These are phyloP conservation scores for Etheostoma nigrum DNA, from an alignment of 2,797 vertebrate genomes.

Conservation along the genomic window DNA sequence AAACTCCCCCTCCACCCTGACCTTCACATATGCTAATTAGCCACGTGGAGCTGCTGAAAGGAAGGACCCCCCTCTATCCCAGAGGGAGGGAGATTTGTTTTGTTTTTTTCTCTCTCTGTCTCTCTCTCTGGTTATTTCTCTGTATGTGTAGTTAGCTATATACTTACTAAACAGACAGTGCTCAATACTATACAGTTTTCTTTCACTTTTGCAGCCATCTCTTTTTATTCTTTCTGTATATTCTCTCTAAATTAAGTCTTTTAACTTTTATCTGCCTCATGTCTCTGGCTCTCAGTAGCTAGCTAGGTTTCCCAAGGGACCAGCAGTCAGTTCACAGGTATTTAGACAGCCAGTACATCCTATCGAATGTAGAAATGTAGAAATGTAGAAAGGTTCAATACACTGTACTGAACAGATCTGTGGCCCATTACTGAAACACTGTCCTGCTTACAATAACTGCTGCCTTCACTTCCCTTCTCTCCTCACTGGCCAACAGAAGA, in stretches of 20 bases:
- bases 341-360: constrained; percentile 70
- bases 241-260: constrained; percentile 35
- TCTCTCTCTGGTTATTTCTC: constrained; percentile 13
- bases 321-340: constrained; percentile 70
- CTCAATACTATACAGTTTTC: constrained; percentile 13
- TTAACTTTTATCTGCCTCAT: constrained; percentile 57
- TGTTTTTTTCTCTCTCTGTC: constrained; percentile 8
- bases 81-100: constrained; percentile 29
- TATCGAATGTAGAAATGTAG: constrained; percentile 72
- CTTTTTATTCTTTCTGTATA: constrained; percentile 42
- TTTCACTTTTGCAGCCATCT: constrained; percentile 23
- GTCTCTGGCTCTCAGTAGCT: constrained; percentile 53
- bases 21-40: constrained; percentile 96
- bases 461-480: constrained; percentile 10
- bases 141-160: constrained; percentile 16
- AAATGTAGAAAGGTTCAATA: constrained; percentile 39
- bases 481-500: constrained; percentile 23
- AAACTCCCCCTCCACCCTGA: constrained; percentile 80
- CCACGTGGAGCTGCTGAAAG: constrained; percentile 88
- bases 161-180: constrained; percentile 42
- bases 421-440: constrained; percentile 35
- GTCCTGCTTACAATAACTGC: constrained; percentile 15
- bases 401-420: constrained; percentile 50
- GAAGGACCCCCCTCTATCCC: constrained; percentile 60
- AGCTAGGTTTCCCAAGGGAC: constrained; percentile 60